These are phyloP conservation scores for Eledona agricola DNA, from an alignment of 2,888 invertebrate genomes.

Conservation along the genomic window DNA sequence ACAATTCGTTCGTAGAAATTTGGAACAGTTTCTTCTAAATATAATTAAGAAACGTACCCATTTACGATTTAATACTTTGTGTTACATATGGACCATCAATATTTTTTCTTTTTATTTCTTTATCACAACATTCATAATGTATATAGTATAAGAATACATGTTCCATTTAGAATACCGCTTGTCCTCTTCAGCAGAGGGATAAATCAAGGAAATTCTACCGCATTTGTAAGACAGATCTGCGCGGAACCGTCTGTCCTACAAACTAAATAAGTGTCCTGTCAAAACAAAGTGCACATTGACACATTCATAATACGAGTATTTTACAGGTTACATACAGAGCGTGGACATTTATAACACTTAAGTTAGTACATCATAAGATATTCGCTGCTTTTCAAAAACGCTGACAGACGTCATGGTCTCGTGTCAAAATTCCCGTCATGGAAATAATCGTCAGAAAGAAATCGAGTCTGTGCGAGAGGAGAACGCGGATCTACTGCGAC, in stretches of 20 bases:
- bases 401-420: too few species aligned
- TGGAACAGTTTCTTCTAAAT: conserved; percentile 18
- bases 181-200: conserved; percentile 44
- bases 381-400: conserved; percentile 33
- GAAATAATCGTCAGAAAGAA: too few species aligned
- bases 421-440: too few species aligned
- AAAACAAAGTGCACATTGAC: conserved; percentile 50
- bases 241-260: conserved; percentile 20
- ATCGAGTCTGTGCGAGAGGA: too few species aligned
- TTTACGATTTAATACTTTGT: conserved; percentile 22
- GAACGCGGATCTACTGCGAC: too few species aligned
- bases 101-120: conserved; percentile 41
- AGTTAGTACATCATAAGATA: conserved; percentile 42
- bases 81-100: conserved; percentile 38
- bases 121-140: conserved; percentile 52
- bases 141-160: conserved; percentile 49
- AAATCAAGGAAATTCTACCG: conserved; percentile 38
- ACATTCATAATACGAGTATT: conserved; percentile 39
- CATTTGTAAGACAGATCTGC: conserved; percentile 21
- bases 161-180: conserved; percentile 58
- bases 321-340: conserved; percentile 26
- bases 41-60: conserved; percentile 20
- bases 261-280: conserved; percentile 34
- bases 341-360: conserved; percentile 44
- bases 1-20: conserved; percentile 23